Evolutionary conservation across 2,888 invertebrate genomes (phyloP).

Genomic region (Drosophila prolongata): DNA sequence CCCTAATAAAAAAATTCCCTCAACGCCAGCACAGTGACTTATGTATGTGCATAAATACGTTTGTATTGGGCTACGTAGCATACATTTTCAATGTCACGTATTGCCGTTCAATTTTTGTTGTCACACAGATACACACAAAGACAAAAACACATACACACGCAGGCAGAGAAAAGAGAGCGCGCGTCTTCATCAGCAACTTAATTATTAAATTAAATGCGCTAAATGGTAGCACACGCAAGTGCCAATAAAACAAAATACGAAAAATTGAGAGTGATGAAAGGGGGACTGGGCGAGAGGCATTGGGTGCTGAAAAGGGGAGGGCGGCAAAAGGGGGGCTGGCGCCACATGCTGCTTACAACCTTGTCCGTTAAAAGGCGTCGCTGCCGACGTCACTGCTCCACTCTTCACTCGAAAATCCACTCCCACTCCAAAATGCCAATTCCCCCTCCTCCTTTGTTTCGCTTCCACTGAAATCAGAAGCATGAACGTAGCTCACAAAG

Average conservation of each 20-base stretch:
- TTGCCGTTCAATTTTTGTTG: constrained; percentile 37
- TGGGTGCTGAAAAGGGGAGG: background rate
- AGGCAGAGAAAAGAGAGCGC: constrained; percentile 23
- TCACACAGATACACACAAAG: constrained; percentile 8
- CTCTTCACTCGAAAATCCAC: constrained; percentile 57
- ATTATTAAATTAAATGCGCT: constrained; percentile 78
- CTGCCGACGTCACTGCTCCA: constrained; percentile 44
- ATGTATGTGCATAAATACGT: background rate
- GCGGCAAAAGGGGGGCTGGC: constrained; percentile 10
- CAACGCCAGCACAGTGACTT: background rate
- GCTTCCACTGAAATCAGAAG: constrained; percentile 2
- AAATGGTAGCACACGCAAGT: constrained; percentile 77
- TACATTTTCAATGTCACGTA: constrained; percentile 54
- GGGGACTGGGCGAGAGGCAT: background rate
- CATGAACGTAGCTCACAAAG: background rate
- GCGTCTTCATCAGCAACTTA: constrained; percentile 73
- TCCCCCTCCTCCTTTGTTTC: background rate
- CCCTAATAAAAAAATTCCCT: constrained; percentile 2
- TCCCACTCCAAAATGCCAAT: constrained; percentile 37
- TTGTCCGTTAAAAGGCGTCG: constrained; percentile 64
- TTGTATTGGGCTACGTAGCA: constrained; percentile 31
- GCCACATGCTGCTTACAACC: constrained; percentile 67
- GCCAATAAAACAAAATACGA: constrained; percentile 63
- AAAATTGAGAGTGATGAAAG: constrained; percentile 15
- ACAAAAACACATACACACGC: background rate